phyloP scores from a whole-genome alignment of 2,888 invertebrate species.

The Candidula unifasciata region DNA sequence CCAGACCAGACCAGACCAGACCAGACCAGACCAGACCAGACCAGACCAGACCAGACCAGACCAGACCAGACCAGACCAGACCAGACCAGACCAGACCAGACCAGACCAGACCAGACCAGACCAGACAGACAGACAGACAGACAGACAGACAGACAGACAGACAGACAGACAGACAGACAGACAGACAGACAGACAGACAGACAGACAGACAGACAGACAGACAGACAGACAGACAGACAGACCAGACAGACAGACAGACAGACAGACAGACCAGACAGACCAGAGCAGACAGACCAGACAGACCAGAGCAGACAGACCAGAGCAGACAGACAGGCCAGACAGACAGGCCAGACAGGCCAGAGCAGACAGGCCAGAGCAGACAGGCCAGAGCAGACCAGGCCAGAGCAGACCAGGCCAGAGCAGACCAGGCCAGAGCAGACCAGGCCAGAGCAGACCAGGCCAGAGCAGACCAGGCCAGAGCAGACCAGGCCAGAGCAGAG shows the following conservation, averaged over 20 bases:
- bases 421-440: neutral
- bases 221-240: conserved; percentile 1
- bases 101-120: neutral
- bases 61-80: neutral
- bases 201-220: conserved; percentile 12
- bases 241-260: conserved; percentile 2
- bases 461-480: neutral
- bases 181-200: conserved; percentile 21
- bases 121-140: neutral
- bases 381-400: neutral
- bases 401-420: neutral
- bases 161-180: neutral
- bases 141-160: neutral
- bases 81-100: neutral
- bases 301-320: neutral
- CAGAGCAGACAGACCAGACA: neutral
- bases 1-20: neutral
- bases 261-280: neutral
- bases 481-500: neutral
- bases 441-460: neutral
- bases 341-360: neutral
- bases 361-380: neutral
- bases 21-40: neutral
- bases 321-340: neutral
- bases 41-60: neutral